Percentiles rank a stretch among this genome's conserved stretches.
These are phyloP conservation scores for Halichondria panicea DNA, from an alignment of 37 sponge, comb jelly and placozoan species.

Conservation along the genomic window DNA sequence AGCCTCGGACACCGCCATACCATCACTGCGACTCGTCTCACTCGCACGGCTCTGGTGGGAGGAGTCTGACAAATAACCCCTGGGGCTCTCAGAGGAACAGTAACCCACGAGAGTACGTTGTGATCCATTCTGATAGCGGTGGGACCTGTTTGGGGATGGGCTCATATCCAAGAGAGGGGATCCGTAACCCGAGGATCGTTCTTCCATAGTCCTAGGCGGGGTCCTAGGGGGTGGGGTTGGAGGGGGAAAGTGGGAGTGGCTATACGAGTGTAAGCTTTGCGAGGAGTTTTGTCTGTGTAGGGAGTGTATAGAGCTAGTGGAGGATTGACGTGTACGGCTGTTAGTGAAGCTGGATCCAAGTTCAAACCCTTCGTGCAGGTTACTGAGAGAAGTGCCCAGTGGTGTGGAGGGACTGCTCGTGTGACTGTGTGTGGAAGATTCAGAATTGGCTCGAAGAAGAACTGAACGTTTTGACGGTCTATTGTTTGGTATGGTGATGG, in stretches of 20 bases:
- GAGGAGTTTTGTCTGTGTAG: conserved; percentile 7
- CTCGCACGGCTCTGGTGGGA: too few relatives aligned
- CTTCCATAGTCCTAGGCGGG: background rate
- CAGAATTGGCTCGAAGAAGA: conserved; percentile 19
- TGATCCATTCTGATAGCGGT: background rate
- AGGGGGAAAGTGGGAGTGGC: background rate
- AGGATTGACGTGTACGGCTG: background rate
- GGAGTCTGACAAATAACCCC: too few relatives aligned
- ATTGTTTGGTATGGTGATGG: conserved; percentile 34
- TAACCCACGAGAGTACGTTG: background rate
- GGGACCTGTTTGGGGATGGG: conserved; percentile 21
- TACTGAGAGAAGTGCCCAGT: conserved; percentile 11
- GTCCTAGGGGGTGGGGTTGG: background rate
- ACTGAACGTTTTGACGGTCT: conserved; percentile 7
- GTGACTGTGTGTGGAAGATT: conserved; percentile 7
- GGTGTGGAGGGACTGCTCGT: background rate
- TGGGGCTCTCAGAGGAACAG: too few relatives aligned
- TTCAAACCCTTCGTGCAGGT: background rate
- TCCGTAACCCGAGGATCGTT: conserved; percentile 29
- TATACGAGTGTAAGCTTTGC: background rate
- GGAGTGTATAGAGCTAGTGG: background rate
- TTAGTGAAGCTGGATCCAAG: background rate
- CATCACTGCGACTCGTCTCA: conserved; percentile 34
- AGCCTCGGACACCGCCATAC: conserved; percentile 15
- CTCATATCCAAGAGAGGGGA: conserved; percentile 35